A percentile compares a stretch with the other conserved stretches of the same genome.
These are phyloP conservation scores for Acinonyx jubatus DNA, from an alignment of 2,113 vertebrate genomes.

Conservation along the genomic window DNA sequence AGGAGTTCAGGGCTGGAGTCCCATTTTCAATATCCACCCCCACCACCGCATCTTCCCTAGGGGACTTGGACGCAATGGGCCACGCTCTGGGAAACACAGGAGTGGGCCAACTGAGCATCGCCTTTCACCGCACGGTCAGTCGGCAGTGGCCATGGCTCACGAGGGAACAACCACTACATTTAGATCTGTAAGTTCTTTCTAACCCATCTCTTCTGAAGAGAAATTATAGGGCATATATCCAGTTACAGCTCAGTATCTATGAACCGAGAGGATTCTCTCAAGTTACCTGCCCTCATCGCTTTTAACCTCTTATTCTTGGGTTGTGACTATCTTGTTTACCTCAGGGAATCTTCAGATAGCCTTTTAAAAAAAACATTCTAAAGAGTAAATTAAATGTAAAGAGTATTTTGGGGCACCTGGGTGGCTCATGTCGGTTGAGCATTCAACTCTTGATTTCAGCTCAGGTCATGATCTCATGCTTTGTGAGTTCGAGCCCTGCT, in stretches of 20 bases:
- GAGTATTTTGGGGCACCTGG: background rate
- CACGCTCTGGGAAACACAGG: background rate
- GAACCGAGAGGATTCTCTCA: background rate
- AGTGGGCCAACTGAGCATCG: background rate
- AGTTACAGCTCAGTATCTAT: background rate
- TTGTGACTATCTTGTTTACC: background rate
- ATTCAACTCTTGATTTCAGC: too few relatives aligned
- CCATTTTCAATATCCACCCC: background rate
- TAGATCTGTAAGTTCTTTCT: background rate
- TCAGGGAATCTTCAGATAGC: background rate
- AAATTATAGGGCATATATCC: background rate
- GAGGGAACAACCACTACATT: background rate
- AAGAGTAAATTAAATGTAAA: conserved; percentile 17
- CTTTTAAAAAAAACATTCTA: background rate
- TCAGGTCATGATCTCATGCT: too few relatives aligned
- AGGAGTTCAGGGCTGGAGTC: background rate
- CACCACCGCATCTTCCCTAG: background rate
- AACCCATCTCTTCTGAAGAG: background rate
- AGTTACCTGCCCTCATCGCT: background rate
- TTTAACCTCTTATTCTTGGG: background rate
- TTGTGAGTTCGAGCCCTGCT: too few relatives aligned
- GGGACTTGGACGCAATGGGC: background rate
- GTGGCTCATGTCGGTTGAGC: too few relatives aligned
- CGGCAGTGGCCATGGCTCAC: background rate
- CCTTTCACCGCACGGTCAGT: background rate